These are phyloP conservation scores for Apis florea DNA, from an alignment of 1,140 invertebrate species.

Conservation along the genomic window DNA sequence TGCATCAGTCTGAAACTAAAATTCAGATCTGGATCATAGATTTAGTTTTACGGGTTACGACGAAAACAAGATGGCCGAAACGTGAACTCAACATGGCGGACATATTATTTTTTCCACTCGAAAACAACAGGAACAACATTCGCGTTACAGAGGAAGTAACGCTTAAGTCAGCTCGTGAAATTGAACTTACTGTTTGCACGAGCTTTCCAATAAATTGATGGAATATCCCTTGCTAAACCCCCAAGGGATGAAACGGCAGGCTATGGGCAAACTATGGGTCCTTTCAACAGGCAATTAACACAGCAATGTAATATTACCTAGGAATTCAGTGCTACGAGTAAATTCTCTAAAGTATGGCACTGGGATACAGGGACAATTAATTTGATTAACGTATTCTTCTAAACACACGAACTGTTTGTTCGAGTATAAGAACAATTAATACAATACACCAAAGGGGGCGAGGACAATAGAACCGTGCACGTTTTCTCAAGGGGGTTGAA, in stretches of 20 bases:
- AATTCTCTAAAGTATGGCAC: slow-evolving; percentile 34
- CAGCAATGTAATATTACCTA: slow-evolving; percentile 35
- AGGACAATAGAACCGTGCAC: slow-evolving; percentile 26
- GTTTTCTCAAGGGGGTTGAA: not conserved
- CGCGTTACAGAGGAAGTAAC: not conserved
- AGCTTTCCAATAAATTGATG: slow-evolving; percentile 33
- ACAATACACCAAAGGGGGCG: slow-evolving; percentile 16
- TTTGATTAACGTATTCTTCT: slow-evolving; percentile 15
- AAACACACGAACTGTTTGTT: slow-evolving; percentile 6
- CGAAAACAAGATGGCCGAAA: not conserved
- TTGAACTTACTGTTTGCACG: slow-evolving; percentile 44
- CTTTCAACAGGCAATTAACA: slow-evolving; percentile 49
- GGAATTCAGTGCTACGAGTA: slow-evolving; percentile 26
- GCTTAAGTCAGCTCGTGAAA: slow-evolving; percentile 25
- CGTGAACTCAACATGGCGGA: not conserved
- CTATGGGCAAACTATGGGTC: slow-evolving; percentile 39
- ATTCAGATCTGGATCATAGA: not conserved
- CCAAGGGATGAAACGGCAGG: slow-evolving; percentile 11
- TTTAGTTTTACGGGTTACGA: not conserved
- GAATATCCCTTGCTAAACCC: slow-evolving; percentile 40
- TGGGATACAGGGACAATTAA: slow-evolving; percentile 19
- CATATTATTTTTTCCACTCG: not conserved
- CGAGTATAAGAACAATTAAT: slow-evolving; percentile 12
- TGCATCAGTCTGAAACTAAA: not conserved
- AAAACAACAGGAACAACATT: not conserved